phyloP scores from a whole-genome alignment of 2,888 invertebrate genomes.

The Octodonta nipae region DNA sequence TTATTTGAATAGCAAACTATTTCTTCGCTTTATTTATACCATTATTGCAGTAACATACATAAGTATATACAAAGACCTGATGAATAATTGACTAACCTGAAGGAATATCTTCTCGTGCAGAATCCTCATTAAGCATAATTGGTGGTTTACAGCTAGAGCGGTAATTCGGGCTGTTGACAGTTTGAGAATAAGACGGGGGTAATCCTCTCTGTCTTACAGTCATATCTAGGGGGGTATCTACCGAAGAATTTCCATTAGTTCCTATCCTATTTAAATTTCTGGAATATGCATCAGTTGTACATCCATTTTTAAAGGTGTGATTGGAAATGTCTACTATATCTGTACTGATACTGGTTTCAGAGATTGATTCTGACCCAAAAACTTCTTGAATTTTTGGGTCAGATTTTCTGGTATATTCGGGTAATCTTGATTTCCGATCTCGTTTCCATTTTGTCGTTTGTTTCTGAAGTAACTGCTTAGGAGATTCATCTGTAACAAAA shows the following conservation, averaged over 20 bases:
- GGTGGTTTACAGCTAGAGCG: conserved; percentile 41
- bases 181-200: conserved; percentile 46
- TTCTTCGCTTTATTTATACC: too few relatives aligned
- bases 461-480: conserved; percentile 30
- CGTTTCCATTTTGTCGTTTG: conserved; percentile 62
- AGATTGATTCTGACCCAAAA: conserved; percentile 21
- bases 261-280: too few relatives aligned
- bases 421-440: conserved; percentile 44
- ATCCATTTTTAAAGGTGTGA: conserved; percentile 12
- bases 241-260: background rate
- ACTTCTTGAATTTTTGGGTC: conserved; percentile 33
- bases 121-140: conserved; percentile 42
- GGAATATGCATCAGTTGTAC: too few relatives aligned
- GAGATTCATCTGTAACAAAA: conserved; percentile 15
- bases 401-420: conserved; percentile 34
- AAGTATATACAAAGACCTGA: background rate
- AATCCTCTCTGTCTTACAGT: conserved; percentile 44
- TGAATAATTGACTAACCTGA: conserved; percentile 28
- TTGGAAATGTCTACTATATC: conserved; percentile 2
- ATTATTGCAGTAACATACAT: background rate
- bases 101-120: conserved; percentile 30
- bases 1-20: too few relatives aligned
- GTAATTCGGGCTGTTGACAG: conserved; percentile 34
- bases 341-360: conserved; percentile 10
- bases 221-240: conserved; percentile 47